These are phyloP conservation scores for Saccostrea glomerata DNA, from an alignment of 1,140 invertebrate species.

Conservation along the genomic window DNA sequence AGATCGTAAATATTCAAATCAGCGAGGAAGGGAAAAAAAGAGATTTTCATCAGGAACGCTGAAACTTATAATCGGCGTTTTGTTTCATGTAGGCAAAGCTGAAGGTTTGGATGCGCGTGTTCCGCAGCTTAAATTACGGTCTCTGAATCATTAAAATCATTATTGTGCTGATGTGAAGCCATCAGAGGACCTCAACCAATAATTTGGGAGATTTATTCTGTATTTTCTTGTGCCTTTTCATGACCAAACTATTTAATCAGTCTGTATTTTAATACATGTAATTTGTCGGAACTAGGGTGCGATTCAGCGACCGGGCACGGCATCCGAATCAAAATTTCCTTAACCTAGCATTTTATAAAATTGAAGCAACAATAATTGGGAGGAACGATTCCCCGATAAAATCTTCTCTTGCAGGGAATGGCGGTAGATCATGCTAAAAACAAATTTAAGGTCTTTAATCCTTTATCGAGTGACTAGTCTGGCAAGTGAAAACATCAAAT, in stretches of 20 bases:
- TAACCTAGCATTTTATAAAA: conserved; percentile 45
- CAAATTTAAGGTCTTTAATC: conserved; percentile 37
- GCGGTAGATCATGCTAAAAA: conserved; percentile 40
- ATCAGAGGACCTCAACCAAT: conserved; percentile 48
- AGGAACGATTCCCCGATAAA: conserved; percentile 22
- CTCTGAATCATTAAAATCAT: conserved; percentile 50
- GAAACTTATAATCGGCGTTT: conserved; percentile 29
- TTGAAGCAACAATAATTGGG: conserved; percentile 36
- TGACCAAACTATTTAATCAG: conserved; percentile 38
- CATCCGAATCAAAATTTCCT: conserved; percentile 13
- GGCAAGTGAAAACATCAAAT: conserved; percentile 31
- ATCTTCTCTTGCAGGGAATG: background rate
- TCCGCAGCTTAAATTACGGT: conserved; percentile 41
- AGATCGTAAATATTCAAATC: conserved; percentile 33
- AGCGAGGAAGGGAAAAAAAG: conserved; percentile 21
- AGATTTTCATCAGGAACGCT: conserved; percentile 30
- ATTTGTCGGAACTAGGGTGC: conserved; percentile 28
- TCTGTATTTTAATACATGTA: conserved; percentile 42
- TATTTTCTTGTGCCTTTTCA: conserved; percentile 44
- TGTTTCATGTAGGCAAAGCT: conserved; percentile 16
- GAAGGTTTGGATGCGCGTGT: conserved; percentile 32
- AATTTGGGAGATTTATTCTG: conserved; percentile 50
- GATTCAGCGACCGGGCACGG: conserved; percentile 25
- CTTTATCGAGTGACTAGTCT: conserved; percentile 14
- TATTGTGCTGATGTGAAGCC: conserved; percentile 47